Evolutionary conservation across 2,888 invertebrate genomes (phyloP).

Genomic region (Drosophila buzzatii): DNA sequence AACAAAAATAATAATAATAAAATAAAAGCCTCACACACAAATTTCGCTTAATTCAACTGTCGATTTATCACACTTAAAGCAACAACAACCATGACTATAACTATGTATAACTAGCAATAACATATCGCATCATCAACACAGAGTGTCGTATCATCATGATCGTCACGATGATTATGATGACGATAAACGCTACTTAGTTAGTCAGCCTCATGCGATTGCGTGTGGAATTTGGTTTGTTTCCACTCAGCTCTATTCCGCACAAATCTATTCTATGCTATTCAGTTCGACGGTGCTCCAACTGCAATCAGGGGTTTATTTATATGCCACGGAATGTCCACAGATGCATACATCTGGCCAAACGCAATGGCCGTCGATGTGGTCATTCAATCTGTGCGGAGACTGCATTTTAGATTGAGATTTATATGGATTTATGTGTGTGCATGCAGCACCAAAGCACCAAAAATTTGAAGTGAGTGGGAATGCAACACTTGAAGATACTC

Average conservation of each 20-base stretch:
- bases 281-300: constrained; percentile 21
- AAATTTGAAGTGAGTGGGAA: neutral
- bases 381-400: constrained; percentile 42
- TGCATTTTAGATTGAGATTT: constrained; percentile 74
- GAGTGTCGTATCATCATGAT: constrained; percentile 16
- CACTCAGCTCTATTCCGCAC: constrained; percentile 22
- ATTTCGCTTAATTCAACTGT: constrained; percentile 71
- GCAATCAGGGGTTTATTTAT: constrained; percentile 58
- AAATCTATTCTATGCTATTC: constrained; percentile 10
- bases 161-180: constrained; percentile 39
- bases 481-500: neutral
- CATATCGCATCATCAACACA: constrained; percentile 44
- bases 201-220: constrained; percentile 65
- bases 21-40: constrained; percentile 30
- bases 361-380: constrained; percentile 37
- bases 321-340: constrained; percentile 20
- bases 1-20: neutral
- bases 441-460: neutral
- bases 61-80: constrained; percentile 77
- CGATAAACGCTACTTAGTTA: constrained; percentile 64
- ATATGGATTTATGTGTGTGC: constrained; percentile 44
- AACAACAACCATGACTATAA: constrained; percentile 14
- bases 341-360: constrained; percentile 28
- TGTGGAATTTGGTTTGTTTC: constrained; percentile 43
- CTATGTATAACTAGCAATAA: constrained; percentile 26